phyloP scores from a whole-genome alignment of 2,888 invertebrate species.

The Piscicola geometra region DNA sequence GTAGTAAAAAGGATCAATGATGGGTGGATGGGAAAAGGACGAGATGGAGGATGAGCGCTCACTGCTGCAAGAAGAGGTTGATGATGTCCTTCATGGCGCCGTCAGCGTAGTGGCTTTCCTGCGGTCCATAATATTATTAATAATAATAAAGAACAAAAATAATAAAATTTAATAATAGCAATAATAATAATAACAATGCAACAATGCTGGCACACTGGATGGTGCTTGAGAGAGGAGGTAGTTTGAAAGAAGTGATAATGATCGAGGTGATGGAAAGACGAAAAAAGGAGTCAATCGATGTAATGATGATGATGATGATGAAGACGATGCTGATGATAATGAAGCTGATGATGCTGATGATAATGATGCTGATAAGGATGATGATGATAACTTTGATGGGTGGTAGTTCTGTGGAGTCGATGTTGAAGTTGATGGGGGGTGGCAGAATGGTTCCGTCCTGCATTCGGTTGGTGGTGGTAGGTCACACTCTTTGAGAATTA shows the following conservation, averaged over 20 bases:
- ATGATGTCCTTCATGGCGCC: conserved; percentile 10
- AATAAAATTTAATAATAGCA: no score
- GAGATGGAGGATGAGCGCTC: no score
- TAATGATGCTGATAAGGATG: no score
- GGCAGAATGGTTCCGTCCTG: conserved; percentile 20
- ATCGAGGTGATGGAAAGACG: no score
- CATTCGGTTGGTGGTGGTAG: not conserved
- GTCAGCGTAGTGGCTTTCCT: conserved; percentile 7
- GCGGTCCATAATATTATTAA: no score
- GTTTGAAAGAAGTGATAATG: no score
- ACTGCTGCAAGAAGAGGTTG: conserved; percentile 28
- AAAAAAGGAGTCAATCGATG: not conserved
- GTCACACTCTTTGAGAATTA: no score
- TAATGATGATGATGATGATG: not conserved
- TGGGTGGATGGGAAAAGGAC: not conserved
- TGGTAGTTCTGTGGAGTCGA: conserved; percentile 17
- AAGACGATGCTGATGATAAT: no score
- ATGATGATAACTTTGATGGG: conserved; percentile 19
- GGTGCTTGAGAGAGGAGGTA: no score
- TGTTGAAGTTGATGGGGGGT: conserved; percentile 20
- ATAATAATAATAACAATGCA: conserved; percentile 2
- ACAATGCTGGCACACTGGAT: no score
- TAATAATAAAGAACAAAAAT: no score
- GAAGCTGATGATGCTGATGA: no score
- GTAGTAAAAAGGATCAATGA: not conserved